Evolutionary conservation across 2,888 invertebrate genomes (phyloP), one percentile per base, ranked within the genome.

Genomic region (Brenthis hecate): DNA sequence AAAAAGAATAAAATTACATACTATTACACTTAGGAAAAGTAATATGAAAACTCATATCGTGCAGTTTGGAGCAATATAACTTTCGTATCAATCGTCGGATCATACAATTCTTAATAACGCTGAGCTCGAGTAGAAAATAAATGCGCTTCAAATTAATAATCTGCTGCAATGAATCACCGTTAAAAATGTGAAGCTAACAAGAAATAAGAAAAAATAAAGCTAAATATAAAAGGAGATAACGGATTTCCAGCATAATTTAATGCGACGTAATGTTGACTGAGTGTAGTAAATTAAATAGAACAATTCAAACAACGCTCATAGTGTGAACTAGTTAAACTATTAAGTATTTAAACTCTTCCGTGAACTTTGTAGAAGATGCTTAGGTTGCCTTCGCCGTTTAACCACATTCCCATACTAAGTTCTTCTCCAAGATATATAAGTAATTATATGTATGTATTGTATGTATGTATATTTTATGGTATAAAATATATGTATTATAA

Each of bases 241-340:
- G 51, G 63, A 68, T 66, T 68, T 63, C 61, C 62, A 54, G 65
- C 66, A 61, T 67, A 67, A 62, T 62, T 67, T 61, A 67, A 50
- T 62, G 61, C 61, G 56, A 23, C 50, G 56, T 51, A 50, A 62
- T 53, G 66, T 55, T 70, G 64, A 71, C 68, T 62, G 63, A 67
- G 56, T 68, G 68, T 65, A 69, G 64, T 69, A 72, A 72, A 85
- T 87, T 85, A 85, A 85, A 85, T 81, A 82, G 76, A 83, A 83
- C 84, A 80, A 81, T 84, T 83, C 79, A 72, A 80, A 81, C 77
- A 76, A 76, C 74, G 70, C 54, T 43, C 83, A 83, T 83, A 80
- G 81, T 74, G 73, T 80, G 80, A 82, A 82, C 82, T 83, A 81
- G 83, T 80, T 80, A 80, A 85, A 86, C 82, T 84, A 77, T 80